phyloP scores from a whole-genome alignment of 2,113 vertebrate genomes.

The Catharus bicknelli region DNA sequence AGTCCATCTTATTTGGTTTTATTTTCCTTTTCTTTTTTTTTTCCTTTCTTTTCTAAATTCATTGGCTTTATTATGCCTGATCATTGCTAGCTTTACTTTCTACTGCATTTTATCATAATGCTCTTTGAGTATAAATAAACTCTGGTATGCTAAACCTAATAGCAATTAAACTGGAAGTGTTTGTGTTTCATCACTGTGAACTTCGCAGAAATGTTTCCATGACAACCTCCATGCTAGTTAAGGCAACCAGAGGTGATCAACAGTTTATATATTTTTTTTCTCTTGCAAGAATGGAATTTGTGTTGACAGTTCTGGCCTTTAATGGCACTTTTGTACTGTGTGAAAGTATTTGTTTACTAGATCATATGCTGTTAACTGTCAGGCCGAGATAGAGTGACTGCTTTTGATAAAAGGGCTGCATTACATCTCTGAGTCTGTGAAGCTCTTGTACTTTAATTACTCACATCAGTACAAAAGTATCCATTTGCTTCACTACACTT shows the following conservation, averaged over 20 bases:
- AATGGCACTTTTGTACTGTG: constrained; percentile 92
- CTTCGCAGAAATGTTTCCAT: constrained; percentile 95
- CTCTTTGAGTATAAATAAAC: constrained; percentile 79
- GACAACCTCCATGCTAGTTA: constrained; percentile 97
- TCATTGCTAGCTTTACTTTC: constrained; percentile 74
- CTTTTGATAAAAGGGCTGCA: constrained; percentile 90
- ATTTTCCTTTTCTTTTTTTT: not conserved
- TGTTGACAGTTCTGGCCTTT: constrained; percentile 99
- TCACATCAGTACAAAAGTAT: constrained; percentile 84
- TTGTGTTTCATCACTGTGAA: constrained; percentile 91
- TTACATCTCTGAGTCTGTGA: constrained; percentile 85
- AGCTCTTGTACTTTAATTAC: constrained; percentile 87
- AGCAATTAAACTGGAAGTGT: constrained; percentile 92
- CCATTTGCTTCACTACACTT: constrained; percentile 80
- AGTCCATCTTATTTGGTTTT: constrained; percentile 25
- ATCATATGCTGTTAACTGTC: constrained; percentile 95
- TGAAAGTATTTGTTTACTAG: constrained; percentile 97
- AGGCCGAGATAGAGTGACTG: constrained; percentile 85
- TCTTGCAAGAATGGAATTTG: constrained; percentile 91
- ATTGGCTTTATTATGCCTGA: constrained; percentile 68
- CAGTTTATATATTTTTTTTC: constrained; percentile 78
- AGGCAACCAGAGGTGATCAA: constrained; percentile 97
- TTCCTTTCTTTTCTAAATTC: constrained; percentile 23
- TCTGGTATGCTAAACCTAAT: constrained; percentile 85
- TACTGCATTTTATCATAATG: constrained; percentile 76